Percentiles rank a stretch among this genome's conserved stretches.
Evolutionary conservation across 1,140 invertebrate genomes (phyloP).

Genomic region (Scaptomyza hsui): DNA sequence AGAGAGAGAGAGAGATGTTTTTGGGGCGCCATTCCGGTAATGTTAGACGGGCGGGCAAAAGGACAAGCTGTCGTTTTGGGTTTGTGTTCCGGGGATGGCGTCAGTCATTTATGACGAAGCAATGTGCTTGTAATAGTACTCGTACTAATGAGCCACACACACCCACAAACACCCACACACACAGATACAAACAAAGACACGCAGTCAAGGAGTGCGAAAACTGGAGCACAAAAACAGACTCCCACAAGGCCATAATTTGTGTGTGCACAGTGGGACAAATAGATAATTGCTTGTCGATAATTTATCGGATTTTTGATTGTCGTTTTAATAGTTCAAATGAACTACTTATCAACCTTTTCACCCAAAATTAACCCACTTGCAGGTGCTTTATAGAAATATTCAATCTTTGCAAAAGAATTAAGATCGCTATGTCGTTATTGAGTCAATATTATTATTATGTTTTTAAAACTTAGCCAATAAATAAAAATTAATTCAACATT

Average conservation of each 20-base stretch:
- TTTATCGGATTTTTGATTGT: too few relatives aligned
- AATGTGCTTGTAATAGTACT: constrained; percentile 62
- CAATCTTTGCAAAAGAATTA: too few relatives aligned
- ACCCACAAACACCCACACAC: constrained; percentile 23
- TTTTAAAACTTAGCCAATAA: too few relatives aligned
- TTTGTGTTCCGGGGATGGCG: constrained; percentile 42
- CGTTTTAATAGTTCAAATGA: too few relatives aligned
- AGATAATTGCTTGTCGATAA: too few relatives aligned
- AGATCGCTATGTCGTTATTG: too few relatives aligned
- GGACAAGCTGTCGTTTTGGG: constrained; percentile 59
- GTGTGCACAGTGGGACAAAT: constrained; percentile 25
- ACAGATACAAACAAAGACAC: constrained; percentile 5
- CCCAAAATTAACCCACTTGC: too few relatives aligned
- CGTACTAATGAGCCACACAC: constrained; percentile 64
- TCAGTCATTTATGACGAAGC: constrained; percentile 73
- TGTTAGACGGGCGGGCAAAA: constrained; percentile 44
- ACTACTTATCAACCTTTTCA: too few relatives aligned
- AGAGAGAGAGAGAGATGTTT: neutral
- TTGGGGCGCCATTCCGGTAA: constrained; percentile 19
- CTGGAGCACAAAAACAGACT: constrained; percentile 44
- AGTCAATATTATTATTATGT: too few relatives aligned
- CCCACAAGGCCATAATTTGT: constrained; percentile 25
- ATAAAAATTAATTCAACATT: too few relatives aligned
- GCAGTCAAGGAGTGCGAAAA: constrained; percentile 37
- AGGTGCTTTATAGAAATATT: too few relatives aligned